Percentiles rank a stretch among this genome's conserved stretches.
Conservation (phyloP, 2,888 invertebrate species). For the Amiota mariae region DNA sequence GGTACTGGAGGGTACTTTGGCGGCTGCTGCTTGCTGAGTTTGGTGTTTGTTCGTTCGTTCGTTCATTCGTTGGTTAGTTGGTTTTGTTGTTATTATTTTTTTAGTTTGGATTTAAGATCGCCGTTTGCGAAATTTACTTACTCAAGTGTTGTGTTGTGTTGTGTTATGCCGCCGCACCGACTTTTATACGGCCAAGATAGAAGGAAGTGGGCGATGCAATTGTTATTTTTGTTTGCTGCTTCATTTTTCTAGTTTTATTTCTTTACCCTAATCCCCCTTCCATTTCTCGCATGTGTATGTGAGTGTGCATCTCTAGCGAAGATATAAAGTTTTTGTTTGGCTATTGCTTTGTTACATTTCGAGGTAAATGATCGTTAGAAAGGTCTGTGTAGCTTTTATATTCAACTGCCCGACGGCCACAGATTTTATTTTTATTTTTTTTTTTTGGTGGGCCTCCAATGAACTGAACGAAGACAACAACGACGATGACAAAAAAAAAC, state of each 20-base stretch:
- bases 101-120: slow-evolving; percentile 27
- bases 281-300: too few species aligned
- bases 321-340: slow-evolving; percentile 37
- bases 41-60: slow-evolving; percentile 23
- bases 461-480: too few species aligned
- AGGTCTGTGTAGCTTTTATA: slow-evolving; percentile 49
- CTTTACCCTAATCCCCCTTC: too few species aligned
- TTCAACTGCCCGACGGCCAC: not conserved
- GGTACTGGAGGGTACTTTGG: not conserved
- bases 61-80: slow-evolving; percentile 39
- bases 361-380: slow-evolving; percentile 68
- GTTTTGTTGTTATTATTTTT: not conserved
- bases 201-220: slow-evolving; percentile 65
- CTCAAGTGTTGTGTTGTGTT: not conserved
- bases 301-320: slow-evolving; percentile 33
- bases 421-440: too few species aligned
- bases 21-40: slow-evolving; percentile 1
- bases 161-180: not conserved
- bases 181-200: slow-evolving; percentile 44
- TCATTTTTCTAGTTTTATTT: slow-evolving; percentile 34
- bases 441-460: too few species aligned
- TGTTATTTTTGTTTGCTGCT: slow-evolving; percentile 47
- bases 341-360: slow-evolving; percentile 59
- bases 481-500: slow-evolving; percentile 22
- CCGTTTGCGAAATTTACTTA: slow-evolving; percentile 23